These are phyloP conservation scores for Coelopa pilipes DNA, from an alignment of 2,888 invertebrate genomes.

Conservation along the genomic window DNA sequence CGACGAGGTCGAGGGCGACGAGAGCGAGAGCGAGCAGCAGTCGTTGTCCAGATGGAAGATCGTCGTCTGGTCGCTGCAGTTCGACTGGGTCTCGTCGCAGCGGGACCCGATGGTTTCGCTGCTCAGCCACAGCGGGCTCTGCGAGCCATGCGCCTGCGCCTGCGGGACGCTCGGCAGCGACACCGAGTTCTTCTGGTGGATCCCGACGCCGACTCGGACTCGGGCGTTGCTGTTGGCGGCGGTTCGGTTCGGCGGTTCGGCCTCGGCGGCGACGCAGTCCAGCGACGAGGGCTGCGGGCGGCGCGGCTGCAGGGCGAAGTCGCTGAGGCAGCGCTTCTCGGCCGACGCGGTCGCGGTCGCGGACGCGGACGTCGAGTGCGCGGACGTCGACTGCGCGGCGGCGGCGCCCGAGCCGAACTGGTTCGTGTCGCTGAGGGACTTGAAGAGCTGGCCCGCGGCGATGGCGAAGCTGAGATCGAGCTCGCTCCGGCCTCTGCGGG, in stretches of 20 bases:
- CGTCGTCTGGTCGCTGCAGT: conserved; percentile 52
- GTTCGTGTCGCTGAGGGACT: conserved; percentile 47
- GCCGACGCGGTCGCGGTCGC: conserved; percentile 39
- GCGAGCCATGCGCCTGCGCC: conserved; percentile 26
- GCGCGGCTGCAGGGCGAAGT: conserved; percentile 16
- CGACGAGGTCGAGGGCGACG: conserved; percentile 45
- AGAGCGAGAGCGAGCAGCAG: conserved; percentile 44
- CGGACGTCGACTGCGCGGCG: conserved; percentile 36
- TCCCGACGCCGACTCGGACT: not conserved
- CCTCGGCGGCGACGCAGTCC: not conserved
- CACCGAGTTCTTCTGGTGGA: conserved; percentile 36
- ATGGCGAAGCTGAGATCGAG: conserved; percentile 23
- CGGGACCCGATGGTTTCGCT: conserved; percentile 47
- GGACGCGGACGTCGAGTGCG: not conserved
- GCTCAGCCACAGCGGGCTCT: conserved; percentile 47
- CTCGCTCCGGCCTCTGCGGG: conserved; percentile 10
- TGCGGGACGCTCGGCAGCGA: conserved; percentile 41
- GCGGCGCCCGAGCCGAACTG: conserved; percentile 29
- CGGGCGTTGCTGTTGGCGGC: not conserved
- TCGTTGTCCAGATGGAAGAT: conserved; percentile 51
- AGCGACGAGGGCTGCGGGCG: conserved; percentile 6
- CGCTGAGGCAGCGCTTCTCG: conserved; percentile 25
- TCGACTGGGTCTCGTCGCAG: conserved; percentile 51
- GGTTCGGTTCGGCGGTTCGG: conserved; percentile 7
- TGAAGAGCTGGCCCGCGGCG: conserved; percentile 42